These are phyloP conservation scores for Ips nitidus DNA, from an alignment of 1,140 invertebrate genomes.

Conservation along the genomic window DNA sequence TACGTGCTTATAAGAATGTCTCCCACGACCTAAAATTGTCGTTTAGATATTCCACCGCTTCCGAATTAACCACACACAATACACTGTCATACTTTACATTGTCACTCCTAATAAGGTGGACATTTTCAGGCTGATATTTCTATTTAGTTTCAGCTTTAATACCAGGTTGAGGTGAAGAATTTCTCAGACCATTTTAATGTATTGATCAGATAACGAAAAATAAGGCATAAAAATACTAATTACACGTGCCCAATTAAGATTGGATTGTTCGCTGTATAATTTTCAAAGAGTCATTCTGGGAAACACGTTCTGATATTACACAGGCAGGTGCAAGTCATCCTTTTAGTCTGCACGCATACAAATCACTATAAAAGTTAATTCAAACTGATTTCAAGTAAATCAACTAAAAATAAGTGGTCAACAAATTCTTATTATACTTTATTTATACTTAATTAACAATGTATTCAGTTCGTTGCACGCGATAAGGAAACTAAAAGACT, in stretches of 20 bases:
- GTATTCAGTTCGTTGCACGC: background rate
- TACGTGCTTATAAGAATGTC: too few relatives aligned
- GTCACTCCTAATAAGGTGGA: background rate
- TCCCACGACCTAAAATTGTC: background rate
- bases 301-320: conserved; percentile 1
- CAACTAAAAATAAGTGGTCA: background rate
- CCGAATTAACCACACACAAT: background rate
- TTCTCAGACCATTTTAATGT: too few relatives aligned
- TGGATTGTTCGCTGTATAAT: background rate
- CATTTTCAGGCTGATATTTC: too few relatives aligned
- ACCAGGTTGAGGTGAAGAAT: too few relatives aligned
- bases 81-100: background rate
- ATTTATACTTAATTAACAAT: background rate
- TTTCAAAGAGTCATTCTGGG: conserved; percentile 4
- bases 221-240: conserved; percentile 2
- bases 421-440: background rate
- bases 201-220: background rate
- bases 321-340: background rate
- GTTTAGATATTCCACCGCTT: background rate
- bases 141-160: too few relatives aligned
- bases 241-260: conserved; percentile 3
- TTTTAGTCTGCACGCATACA: background rate
- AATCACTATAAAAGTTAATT: background rate
- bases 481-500: background rate
- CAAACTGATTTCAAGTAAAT: background rate